Evolutionary conservation across 2,888 invertebrate genomes (phyloP).

Genomic region (Meliscaeva auricollis): DNA sequence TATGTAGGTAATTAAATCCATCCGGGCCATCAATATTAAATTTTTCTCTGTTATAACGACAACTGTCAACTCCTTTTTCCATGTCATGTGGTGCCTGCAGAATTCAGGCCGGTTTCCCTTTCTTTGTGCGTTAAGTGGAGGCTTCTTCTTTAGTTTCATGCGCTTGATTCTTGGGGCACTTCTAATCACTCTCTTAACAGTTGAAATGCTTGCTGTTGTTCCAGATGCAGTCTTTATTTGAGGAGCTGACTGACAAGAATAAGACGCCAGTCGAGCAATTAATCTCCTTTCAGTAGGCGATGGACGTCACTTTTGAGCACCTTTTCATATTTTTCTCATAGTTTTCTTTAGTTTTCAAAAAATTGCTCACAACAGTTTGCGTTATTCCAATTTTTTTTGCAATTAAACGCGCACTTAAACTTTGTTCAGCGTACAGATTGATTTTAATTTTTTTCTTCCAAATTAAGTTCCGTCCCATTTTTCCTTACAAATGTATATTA

Average conservation of each 20-base stretch:
- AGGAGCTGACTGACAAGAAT: conserved; percentile 13
- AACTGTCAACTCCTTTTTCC: conserved; percentile 8
- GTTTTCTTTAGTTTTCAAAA: conserved; percentile 4
- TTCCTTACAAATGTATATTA: background rate
- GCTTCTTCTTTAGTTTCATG: conserved; percentile 18
- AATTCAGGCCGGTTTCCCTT: conserved; percentile 22
- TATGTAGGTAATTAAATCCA: conserved; percentile 23
- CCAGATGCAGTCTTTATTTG: background rate
- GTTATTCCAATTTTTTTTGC: background rate
- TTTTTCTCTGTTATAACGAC: conserved; percentile 13
- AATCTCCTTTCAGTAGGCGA: too few relatives aligned
- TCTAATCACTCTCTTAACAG: background rate
- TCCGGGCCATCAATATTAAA: conserved; percentile 22
- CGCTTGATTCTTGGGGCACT: background rate
- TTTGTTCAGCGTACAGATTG: background rate
- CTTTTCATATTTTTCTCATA: background rate
- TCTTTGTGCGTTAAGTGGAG: conserved; percentile 9
- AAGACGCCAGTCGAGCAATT: background rate
- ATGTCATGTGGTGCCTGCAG: conserved; percentile 23
- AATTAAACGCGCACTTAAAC: background rate
- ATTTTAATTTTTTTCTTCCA: background rate
- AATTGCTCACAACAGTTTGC: background rate
- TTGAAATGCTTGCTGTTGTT: background rate
- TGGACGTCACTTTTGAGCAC: background rate
- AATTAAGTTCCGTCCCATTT: conserved; percentile 3